Evolutionary conservation across 64 coral and sea anemone species (phyloP).

Genomic region (Pocillopora verrucosa): DNA sequence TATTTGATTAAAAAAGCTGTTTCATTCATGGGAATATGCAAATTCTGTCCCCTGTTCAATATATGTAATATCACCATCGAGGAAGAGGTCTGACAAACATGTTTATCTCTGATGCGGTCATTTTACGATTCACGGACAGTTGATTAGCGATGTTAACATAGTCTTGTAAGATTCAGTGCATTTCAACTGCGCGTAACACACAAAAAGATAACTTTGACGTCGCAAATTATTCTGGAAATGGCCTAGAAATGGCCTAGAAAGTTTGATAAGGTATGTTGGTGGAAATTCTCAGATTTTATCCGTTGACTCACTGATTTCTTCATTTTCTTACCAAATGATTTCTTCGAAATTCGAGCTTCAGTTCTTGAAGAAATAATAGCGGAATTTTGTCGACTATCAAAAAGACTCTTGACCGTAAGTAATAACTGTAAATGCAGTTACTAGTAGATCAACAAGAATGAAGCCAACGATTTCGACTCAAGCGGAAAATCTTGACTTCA

Average conservation of each 20-base stretch:
- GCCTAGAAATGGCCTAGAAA: background rate
- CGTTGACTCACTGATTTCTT: background rate
- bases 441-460: background rate
- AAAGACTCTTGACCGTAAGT: background rate
- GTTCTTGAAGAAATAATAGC: background rate
- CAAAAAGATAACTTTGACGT: background rate
- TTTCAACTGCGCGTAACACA: background rate
- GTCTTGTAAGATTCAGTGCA: too few species aligned
- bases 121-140: background rate
- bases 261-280: too few species aligned
- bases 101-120: background rate
- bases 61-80: background rate
- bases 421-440: background rate
- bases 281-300: too few species aligned
- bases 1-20: conserved; percentile 13
- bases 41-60: conserved; percentile 4
- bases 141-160: background rate
- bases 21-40: conserved; percentile 17
- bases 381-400: background rate
- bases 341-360: background rate
- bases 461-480: background rate
- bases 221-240: background rate
- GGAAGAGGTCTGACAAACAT: background rate
- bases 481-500: background rate
- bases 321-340: background rate